phyloP scores from a whole-genome alignment of 1,140 invertebrate species.

The Zaprionus inermis region DNA sequence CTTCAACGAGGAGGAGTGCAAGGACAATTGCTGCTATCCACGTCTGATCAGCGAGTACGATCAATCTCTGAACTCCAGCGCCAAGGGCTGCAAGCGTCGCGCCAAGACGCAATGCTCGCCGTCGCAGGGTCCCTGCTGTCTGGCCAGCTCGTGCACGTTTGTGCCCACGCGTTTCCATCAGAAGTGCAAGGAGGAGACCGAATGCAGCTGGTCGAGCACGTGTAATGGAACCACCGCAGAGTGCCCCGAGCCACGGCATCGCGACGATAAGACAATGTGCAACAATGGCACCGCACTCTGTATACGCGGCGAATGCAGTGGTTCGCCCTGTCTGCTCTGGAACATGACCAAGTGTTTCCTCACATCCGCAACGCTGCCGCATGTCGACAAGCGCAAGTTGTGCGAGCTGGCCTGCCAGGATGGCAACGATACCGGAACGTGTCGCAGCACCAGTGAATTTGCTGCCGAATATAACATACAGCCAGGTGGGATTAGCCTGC shows the following conservation, averaged over 20 bases:
- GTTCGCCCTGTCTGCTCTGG: constrained; percentile 97
- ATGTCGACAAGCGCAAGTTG: constrained; percentile 91
- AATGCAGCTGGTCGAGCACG: constrained; percentile 93
- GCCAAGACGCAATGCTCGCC: constrained; percentile 95
- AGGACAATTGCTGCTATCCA: constrained; percentile 97
- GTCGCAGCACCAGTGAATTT: constrained; percentile 94
- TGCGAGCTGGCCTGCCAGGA: constrained; percentile 98
- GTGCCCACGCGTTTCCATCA: constrained; percentile 87
- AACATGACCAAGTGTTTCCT: constrained; percentile 98
- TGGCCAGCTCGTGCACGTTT: constrained; percentile 92
- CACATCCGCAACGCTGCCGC: constrained; percentile 92
- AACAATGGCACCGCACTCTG: constrained; percentile 95
- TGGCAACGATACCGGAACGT: constrained; percentile 90
- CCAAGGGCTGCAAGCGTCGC: constrained; percentile 92
- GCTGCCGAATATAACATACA: constrained; percentile 90
- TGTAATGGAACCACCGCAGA: constrained; percentile 94
- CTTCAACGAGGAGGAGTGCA: constrained; percentile 96
- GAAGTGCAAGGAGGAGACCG: constrained; percentile 93
- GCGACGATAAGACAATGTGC: constrained; percentile 93
- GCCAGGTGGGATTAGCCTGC: constrained; percentile 93
- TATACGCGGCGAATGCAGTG: constrained; percentile 95
- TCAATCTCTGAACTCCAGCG: constrained; percentile 88
- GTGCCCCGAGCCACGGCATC: constrained; percentile 92
- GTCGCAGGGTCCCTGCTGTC: constrained; percentile 98
- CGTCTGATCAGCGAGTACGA: constrained; percentile 90